Evolutionary conservation across 2,113 vertebrate genomes (phyloP).

Genomic region (Bos taurus): DNA sequence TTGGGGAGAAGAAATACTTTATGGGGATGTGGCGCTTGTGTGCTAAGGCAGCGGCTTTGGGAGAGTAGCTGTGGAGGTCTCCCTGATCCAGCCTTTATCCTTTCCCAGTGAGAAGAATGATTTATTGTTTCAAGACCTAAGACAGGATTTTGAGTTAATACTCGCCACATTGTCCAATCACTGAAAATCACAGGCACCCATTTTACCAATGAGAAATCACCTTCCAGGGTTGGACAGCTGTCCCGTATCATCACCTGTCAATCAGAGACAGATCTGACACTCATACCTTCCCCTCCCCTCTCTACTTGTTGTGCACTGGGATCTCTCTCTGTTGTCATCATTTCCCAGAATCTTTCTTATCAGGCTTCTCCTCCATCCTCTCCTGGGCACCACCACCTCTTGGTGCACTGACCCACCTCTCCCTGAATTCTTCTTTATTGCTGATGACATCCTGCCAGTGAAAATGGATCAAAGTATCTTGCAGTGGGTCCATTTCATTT

Average conservation of each 20-base stretch:
- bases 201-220: not conserved
- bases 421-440: not conserved
- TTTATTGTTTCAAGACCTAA: too few species aligned
- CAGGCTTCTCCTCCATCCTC: not conserved
- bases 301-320: not conserved
- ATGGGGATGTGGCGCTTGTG: rapidly evolving
- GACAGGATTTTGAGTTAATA: too few species aligned
- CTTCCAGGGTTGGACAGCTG: too few species aligned
- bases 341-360: not conserved
- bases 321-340: not conserved
- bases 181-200: not conserved
- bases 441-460: not conserved
- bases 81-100: not conserved
- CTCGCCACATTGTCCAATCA: too few species aligned
- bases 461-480: slow-evolving; percentile 22
- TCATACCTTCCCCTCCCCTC: not conserved
- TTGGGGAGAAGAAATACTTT: not conserved
- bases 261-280: too few species aligned
- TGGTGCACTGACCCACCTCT: rapidly evolving
- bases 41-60: not conserved
- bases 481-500: not conserved
- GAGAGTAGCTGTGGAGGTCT: not conserved
- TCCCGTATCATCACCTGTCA: not conserved
- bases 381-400: not conserved
- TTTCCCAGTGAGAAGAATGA: not conserved